phyloP scores from a whole-genome alignment of 2,888 invertebrate genomes.

The Balanococcus diminutus region DNA sequence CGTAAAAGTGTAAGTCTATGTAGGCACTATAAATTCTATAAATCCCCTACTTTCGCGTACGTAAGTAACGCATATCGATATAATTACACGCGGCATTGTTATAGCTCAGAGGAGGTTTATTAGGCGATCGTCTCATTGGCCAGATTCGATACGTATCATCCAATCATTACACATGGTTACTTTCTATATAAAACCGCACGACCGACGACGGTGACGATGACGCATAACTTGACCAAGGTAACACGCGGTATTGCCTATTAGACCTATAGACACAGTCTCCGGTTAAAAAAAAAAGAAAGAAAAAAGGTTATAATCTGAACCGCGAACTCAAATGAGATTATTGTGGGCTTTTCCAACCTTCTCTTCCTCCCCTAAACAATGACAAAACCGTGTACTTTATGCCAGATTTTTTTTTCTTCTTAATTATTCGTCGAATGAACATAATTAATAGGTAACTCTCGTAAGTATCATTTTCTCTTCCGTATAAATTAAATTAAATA shows the following conservation, averaged over 20 bases:
- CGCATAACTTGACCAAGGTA: background rate
- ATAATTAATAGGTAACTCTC: too few species aligned
- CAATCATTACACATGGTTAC: slow-evolving; percentile 27
- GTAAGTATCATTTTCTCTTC: background rate
- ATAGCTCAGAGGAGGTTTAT: slow-evolving; percentile 24
- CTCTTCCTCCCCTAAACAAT: background rate
- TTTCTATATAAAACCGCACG: background rate
- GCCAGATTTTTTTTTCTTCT: background rate
- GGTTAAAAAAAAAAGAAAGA: background rate
- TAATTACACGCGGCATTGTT: slow-evolving; percentile 10
- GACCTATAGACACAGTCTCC: background rate
- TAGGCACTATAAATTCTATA: background rate
- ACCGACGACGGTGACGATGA: background rate
- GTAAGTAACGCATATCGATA: slow-evolving; percentile 4
- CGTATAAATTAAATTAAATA: too few species aligned
- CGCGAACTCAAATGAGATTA: too few species aligned
- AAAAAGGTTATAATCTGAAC: background rate
- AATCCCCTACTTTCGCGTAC: slow-evolving; percentile 9
- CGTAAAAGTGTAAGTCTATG: background rate
- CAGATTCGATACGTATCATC: slow-evolving; percentile 10
- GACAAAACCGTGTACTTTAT: background rate
- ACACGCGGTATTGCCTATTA: background rate
- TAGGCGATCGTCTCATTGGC: background rate
- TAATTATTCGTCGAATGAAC: background rate
- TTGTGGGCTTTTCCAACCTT: too few species aligned